Conservation (phyloP, 1,140 invertebrate genomes). For the Drosophila varians region DNA sequence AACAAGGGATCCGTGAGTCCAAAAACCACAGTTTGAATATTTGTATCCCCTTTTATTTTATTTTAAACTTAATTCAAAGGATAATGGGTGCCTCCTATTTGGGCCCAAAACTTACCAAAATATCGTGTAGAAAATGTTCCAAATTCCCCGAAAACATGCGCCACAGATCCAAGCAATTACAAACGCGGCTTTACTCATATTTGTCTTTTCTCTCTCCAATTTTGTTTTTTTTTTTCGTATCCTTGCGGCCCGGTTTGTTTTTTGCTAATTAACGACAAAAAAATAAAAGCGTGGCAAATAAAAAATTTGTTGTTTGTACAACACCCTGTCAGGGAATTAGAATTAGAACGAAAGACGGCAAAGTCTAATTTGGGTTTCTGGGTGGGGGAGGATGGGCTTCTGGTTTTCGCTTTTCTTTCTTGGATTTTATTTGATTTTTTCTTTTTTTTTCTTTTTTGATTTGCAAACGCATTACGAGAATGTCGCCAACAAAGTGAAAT, state of each 20-base stretch:
- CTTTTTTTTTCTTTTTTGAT: conserved; percentile 54
- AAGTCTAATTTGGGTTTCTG: conserved; percentile 2
- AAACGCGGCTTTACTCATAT: conserved; percentile 12
- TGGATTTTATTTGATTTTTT: conserved; percentile 65
- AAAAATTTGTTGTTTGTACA: conserved; percentile 61
- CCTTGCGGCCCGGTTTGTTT: not conserved
- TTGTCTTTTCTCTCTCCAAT: conserved; percentile 18
- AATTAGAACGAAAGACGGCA: conserved; percentile 1
- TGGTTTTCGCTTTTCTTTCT: conserved; percentile 32
- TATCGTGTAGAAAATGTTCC: not conserved
- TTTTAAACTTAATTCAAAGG: too few species aligned
- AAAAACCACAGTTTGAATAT: too few species aligned
- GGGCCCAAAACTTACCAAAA: too few species aligned
- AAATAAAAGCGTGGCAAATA: not conserved
- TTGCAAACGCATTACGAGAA: conserved; percentile 74
- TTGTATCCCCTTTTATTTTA: too few species aligned
- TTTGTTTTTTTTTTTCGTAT: not conserved
- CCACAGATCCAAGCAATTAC: conserved; percentile 21
- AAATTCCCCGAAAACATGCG: conserved; percentile 55
- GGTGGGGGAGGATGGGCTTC: not conserved
- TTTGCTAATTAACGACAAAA: conserved; percentile 71
- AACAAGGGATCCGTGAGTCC: too few species aligned
- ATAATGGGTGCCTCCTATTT: too few species aligned
- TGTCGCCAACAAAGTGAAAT: conserved; percentile 65
- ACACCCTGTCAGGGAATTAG: conserved; percentile 17